Base-by-base conservation (phyloP, 2,888 invertebrate species). In the Coelinius sp. region DNA sequence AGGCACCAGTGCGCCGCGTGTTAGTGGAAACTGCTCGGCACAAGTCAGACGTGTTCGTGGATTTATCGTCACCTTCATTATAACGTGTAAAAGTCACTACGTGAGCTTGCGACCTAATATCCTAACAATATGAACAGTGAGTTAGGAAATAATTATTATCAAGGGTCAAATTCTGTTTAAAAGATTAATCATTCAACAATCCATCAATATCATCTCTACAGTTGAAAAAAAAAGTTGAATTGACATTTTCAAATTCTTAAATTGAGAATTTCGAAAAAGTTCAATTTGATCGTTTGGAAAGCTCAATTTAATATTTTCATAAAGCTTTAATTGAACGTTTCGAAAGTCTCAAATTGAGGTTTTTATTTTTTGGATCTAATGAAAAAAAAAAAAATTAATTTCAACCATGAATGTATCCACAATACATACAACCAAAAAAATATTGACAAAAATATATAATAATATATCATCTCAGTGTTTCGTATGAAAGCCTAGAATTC, bases 401-500 rank as follows among this genome's bases (percentile, higher is more conserved):
- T n/a, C n/a, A n/a, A n/a, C n/a, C n/a, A n/a, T n/a, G n/a, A n/a
- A n/a, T n/a, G n/a, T n/a, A n/a, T n/a, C n/a, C n/a, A n/a, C n/a
- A n/a, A n/a, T n/a, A n/a, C n/a, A n/a, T n/a, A n/a, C n/a, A n/a
- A n/a, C n/a, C n/a, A n/a, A n/a, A n/a, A n/a, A 53, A 53, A 53
- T 53, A 25, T 53, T 53, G 53, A 53, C 53, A 52, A 24, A 52
- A n/a, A 5, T 25, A 12, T 25, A 24, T 53, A n/a, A 27, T 52
- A 24, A n/a, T 52, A 6, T 53, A 27, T 12, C 22, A 53, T 53
- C 53, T 53, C n/a, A 25, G 53, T 53, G 52, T 41, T 22, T 25
- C 53, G 53, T 53, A 53, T 27, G 53, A 53, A 24, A 24, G 14
- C 25, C 75, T 73, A 77, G 73, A 76, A 77, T 76, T 73, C 74